Evolutionary conservation across 2,888 invertebrate species (phyloP), one percentile per base, ranked within the genome.

Genomic region (Apamea anceps): DNA sequence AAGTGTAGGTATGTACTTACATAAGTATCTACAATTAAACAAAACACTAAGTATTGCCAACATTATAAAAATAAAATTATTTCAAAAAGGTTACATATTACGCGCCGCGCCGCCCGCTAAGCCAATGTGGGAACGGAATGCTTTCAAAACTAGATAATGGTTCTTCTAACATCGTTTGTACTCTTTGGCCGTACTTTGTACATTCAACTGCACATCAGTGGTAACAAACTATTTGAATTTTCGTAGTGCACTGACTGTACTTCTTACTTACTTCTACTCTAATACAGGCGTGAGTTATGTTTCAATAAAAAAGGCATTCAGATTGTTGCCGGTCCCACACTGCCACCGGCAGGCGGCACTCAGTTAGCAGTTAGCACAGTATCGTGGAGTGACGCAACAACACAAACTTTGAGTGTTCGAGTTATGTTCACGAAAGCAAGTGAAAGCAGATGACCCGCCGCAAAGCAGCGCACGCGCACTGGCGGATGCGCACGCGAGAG

Each of bases 391-490:
- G n/a, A 18, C n/a, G 15, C 77, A 60, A 77, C 18, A 1, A 77
- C 25, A 2, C 12, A 25, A 15, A n/a, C 32, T 75, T 76, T 37
- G 48, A 62, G 77, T 62, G 77, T 12, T 63, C 28, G 8, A 28
- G 63, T 65, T 42, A 13, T 51, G 63, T 28, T 28, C 77, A 65
- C 51, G 51, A 77, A 42, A 77, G 28, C 42, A 28, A 77, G 77
- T 54, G 77, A 77, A 77, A 77, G 77, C 77, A 77, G 77, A 65
- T 77, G 77, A 77, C 25, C 77, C 25, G 18, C 48, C 62, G 25
- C 48, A 28, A 77, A 77, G 76, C 32, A 48, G 60, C 60, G n/a
- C 54, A 54, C 54, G 60, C 32, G 45, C 57, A 18, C 12, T 0
- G 60, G 2, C 18, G 25, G 57, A 57, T 57, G 25, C 12, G 25